Conservation (phyloP, 2,888 invertebrate species). For the Leptinotarsa tumamoca region DNA sequence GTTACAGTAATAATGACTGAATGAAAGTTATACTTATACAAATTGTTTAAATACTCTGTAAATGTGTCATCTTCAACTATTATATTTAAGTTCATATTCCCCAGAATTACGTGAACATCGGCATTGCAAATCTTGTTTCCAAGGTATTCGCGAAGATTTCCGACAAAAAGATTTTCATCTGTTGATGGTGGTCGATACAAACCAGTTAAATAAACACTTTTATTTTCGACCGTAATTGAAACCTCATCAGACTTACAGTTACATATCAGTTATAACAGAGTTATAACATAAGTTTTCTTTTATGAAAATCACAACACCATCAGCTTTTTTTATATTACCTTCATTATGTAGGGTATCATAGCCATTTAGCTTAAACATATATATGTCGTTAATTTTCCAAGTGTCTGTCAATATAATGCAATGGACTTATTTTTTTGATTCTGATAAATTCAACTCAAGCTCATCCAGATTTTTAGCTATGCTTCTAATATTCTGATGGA, state of each 20-base stretch:
- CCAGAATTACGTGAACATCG: constrained; percentile 14
- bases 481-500: background rate
- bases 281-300: constrained; percentile 1
- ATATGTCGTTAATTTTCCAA: background rate
- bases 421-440: background rate
- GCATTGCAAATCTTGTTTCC: constrained; percentile 5
- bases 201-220: constrained; percentile 18
- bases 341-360: background rate
- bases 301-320: constrained; percentile 21
- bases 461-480: background rate
- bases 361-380: background rate
- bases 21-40: constrained; percentile 5
- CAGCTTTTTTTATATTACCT: constrained; percentile 19
- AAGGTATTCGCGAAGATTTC: constrained; percentile 20
- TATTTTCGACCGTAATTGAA: constrained; percentile 18
- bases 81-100: constrained; percentile 3
- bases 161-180: background rate
- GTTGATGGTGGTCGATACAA: constrained; percentile 17
- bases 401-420: constrained; percentile 3
- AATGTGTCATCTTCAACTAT: background rate
- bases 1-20: background rate
- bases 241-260: constrained; percentile 12
- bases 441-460: background rate
- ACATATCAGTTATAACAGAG: no score
- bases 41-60: background rate